These are phyloP conservation scores for Aplysina aerophoba DNA, from an alignment of 37 sponge, comb jelly and placozoan species.

Conservation along the genomic window DNA sequence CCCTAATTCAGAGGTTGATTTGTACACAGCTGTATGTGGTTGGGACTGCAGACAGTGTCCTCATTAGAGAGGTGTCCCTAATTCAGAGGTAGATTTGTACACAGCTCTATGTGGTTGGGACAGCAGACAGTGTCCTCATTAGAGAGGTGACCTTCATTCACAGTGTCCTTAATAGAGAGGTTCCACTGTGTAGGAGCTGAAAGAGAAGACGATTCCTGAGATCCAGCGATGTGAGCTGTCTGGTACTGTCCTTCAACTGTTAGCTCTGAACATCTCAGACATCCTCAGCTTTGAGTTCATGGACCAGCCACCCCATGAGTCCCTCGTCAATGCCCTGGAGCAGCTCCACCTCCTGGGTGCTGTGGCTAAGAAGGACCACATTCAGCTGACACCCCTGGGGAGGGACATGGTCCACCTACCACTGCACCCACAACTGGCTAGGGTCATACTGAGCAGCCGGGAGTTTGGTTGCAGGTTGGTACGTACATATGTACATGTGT, in stretches of 20 bases:
- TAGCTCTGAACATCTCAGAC: slow-evolving; percentile 82
- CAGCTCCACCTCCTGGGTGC: slow-evolving; percentile 81
- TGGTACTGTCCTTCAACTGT: slow-evolving; percentile 76
- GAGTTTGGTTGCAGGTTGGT: slow-evolving; percentile 38
- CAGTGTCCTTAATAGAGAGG: too few species aligned
- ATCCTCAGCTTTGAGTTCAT: slow-evolving; percentile 93
- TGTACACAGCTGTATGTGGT: too few species aligned
- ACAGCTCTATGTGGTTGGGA: too few species aligned
- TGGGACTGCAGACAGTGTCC: too few species aligned
- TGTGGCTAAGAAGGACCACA: slow-evolving; percentile 48
- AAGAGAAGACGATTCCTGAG: slow-evolving; percentile 82
- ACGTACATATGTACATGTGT: slow-evolving; percentile 3
- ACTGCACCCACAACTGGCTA: slow-evolving; percentile 78
- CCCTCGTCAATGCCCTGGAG: slow-evolving; percentile 75
- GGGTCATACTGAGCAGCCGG: slow-evolving; percentile 57
- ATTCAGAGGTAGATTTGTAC: too few species aligned
- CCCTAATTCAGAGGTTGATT: too few species aligned
- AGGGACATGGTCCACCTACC: slow-evolving; percentile 81
- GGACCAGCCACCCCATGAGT: slow-evolving; percentile 77
- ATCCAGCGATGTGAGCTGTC: slow-evolving; percentile 91
- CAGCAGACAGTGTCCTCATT: too few species aligned
- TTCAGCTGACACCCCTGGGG: slow-evolving; percentile 80
- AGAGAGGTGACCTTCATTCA: too few species aligned
- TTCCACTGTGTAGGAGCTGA: slow-evolving; percentile 15
- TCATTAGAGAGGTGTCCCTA: too few species aligned